Percentiles rank a stretch among this genome's conserved stretches.
Evolutionary conservation across 2,113 vertebrate genomes (phyloP).

Genomic region (Drymodes brunneopygia): DNA sequence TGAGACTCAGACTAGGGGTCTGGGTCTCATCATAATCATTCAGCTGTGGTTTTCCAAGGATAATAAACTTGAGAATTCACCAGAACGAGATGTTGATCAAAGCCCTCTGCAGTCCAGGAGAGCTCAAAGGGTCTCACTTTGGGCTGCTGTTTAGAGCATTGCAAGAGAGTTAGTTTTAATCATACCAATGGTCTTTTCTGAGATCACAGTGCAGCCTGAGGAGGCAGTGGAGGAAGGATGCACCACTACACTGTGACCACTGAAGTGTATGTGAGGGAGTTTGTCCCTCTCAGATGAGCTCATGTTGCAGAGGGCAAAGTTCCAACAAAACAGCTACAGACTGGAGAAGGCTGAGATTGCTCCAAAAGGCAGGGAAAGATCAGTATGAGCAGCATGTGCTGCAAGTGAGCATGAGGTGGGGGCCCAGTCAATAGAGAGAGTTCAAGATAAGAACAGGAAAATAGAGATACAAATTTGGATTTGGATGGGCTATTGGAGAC

Average conservation of each 20-base stretch:
- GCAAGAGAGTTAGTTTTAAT: background rate
- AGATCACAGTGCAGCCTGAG: background rate
- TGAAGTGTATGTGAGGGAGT: rapidly evolving
- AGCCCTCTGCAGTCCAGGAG: too few species aligned
- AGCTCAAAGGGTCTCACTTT: background rate
- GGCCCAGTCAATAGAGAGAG: background rate
- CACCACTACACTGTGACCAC: background rate
- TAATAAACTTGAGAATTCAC: background rate
- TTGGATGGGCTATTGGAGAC: background rate
- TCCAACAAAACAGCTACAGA: background rate
- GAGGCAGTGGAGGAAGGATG: background rate
- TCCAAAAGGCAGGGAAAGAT: background rate
- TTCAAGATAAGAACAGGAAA: background rate
- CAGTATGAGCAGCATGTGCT: background rate
- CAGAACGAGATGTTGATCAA: background rate
- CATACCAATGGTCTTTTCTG: background rate
- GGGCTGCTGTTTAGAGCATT: background rate
- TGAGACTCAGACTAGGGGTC: too few species aligned
- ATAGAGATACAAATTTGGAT: background rate
- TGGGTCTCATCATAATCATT: background rate
- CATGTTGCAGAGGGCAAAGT: background rate
- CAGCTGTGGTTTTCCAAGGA: background rate
- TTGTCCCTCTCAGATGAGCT: background rate
- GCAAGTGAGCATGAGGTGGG: background rate
- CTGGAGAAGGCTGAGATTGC: background rate